Conservation (phyloP, 2,797 vertebrate genomes). For the Acanthiza pusilla region DNA sequence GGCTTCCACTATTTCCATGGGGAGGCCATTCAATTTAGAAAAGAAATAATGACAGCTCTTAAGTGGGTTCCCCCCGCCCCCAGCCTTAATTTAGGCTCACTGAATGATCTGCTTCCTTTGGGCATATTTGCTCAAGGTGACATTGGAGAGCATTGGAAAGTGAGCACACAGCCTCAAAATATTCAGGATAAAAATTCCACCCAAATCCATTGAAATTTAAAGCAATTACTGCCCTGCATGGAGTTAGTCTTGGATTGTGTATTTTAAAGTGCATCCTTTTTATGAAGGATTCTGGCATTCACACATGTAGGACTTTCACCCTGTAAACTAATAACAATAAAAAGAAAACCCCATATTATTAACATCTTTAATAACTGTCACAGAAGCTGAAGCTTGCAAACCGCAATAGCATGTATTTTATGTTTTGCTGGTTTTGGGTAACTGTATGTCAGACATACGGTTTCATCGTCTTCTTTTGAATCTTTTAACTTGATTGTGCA, state of each 20-base stretch:
- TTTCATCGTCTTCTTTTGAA: neutral
- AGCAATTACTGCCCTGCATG: neutral
- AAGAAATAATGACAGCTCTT: slow-evolving; percentile 58
- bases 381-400: neutral
- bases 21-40: slow-evolving; percentile 51
- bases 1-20: slow-evolving; percentile 27
- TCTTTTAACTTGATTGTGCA: neutral
- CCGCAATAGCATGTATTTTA: neutral
- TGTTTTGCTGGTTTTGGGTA: neutral
- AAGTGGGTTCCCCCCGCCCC: neutral
- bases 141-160: slow-evolving; percentile 20
- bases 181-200: slow-evolving; percentile 14
- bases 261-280: neutral
- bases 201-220: neutral
- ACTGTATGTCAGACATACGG: neutral
- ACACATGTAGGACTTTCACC: neutral
- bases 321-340: neutral
- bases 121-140: slow-evolving; percentile 61
- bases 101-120: slow-evolving; percentile 56
- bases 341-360: neutral
- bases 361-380: neutral
- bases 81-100: slow-evolving; percentile 45
- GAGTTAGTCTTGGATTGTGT: neutral
- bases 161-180: neutral
- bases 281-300: neutral